Evolutionary conservation across 1,140 invertebrate genomes (phyloP).

Genomic region (Drosophila parvula): DNA sequence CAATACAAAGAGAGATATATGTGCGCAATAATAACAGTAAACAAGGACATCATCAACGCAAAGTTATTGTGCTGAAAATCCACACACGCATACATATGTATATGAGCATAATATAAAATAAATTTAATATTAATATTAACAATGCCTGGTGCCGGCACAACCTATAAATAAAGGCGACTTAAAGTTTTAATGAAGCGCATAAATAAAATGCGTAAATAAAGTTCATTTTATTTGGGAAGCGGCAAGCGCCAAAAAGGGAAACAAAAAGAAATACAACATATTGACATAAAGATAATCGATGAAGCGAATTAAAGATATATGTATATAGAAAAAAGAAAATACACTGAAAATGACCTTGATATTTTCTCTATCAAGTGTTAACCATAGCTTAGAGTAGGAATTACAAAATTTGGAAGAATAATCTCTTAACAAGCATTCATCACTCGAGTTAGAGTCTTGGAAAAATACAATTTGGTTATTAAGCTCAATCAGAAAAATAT

Average conservation of each 20-base stretch:
- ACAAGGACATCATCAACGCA: conserved; percentile 42
- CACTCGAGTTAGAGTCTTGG: too few species aligned
- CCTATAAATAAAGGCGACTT: conserved; percentile 72
- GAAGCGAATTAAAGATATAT: conserved; percentile 6
- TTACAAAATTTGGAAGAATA: too few species aligned
- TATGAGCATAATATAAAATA: conserved; percentile 53
- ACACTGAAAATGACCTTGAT: conserved; percentile 1
- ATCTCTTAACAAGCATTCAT: too few species aligned
- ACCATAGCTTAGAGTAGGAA: too few species aligned
- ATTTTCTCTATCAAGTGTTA: background rate
- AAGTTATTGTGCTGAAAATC: conserved; percentile 46
- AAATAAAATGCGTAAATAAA: conserved; percentile 78
- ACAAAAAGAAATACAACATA: conserved; percentile 10
- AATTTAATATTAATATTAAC: conserved; percentile 76
- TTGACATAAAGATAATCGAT: conserved; percentile 19
- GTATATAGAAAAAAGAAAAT: background rate
- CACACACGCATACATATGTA: conserved; percentile 2
- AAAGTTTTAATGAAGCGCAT: conserved; percentile 80
- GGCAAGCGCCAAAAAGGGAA: background rate
- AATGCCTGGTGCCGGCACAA: conserved; percentile 34
- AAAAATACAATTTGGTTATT: too few species aligned
- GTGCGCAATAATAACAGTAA: conserved; percentile 50
- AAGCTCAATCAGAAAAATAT: too few species aligned
- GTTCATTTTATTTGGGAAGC: conserved; percentile 67
- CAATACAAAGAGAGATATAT: conserved; percentile 52